Conservation (phyloP, 2,797 vertebrate species). For the Pyrocephalus nanus region DNA sequence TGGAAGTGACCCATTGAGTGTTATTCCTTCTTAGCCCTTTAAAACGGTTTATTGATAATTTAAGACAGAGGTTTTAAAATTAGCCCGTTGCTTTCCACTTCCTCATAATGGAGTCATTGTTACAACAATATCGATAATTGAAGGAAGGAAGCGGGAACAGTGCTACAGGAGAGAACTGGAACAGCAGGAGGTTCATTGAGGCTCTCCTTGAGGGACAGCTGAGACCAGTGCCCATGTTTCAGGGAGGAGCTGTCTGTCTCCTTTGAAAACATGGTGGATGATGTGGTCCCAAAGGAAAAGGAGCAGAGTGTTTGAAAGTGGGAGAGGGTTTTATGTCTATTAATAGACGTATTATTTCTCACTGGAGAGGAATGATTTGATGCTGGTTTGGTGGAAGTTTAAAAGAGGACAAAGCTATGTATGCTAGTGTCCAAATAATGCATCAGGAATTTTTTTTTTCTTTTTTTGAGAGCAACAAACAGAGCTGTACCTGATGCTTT, state of each 20-base stretch:
- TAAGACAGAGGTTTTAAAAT: background rate
- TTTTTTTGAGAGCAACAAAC: background rate
- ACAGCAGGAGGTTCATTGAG: fast-evolving
- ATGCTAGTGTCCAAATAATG: background rate
- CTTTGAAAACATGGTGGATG: background rate
- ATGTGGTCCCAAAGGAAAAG: background rate
- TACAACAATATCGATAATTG: background rate
- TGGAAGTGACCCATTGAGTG: background rate
- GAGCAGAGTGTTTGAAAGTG: background rate
- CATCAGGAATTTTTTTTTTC: background rate
- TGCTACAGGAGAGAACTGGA: background rate
- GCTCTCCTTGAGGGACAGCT: background rate
- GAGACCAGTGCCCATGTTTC: background rate
- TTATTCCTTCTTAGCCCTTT: background rate
- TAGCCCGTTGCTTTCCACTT: background rate
- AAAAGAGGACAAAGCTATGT: background rate
- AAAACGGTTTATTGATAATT: background rate
- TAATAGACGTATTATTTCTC: background rate
- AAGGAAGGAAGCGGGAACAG: background rate
- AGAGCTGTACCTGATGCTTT: background rate
- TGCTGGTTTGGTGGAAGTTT: background rate
- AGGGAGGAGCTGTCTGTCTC: background rate
- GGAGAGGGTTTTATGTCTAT: background rate
- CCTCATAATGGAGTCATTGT: background rate
- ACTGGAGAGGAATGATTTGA: background rate